Evolutionary conservation across 2,797 vertebrate species (phyloP).

Genomic region (Centropyge bicolor): DNA sequence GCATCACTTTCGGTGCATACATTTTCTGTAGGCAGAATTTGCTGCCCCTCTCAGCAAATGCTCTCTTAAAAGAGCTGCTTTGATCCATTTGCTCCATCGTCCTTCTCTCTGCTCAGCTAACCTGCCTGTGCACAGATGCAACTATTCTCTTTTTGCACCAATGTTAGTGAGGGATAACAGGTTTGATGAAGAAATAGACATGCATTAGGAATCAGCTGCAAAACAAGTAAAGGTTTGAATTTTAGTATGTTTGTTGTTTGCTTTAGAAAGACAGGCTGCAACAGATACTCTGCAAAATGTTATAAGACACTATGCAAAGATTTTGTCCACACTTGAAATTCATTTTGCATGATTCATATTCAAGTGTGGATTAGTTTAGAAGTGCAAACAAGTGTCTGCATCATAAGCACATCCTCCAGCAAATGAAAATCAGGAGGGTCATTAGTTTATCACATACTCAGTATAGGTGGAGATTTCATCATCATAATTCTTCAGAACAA

Average conservation of each 20-base stretch:
- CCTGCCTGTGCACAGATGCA: neutral
- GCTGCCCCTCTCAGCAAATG: slow-evolving; percentile 1
- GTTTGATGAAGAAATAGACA: neutral
- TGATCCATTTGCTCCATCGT: neutral
- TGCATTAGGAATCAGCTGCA: neutral
- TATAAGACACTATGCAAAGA: too few species aligned
- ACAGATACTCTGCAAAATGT: too few species aligned
- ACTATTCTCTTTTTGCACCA: neutral
- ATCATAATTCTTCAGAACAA: too few species aligned
- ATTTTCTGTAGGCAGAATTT: slow-evolving; percentile 19
- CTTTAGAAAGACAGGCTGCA: neutral
- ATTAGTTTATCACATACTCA: neutral
- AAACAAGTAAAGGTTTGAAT: neutral
- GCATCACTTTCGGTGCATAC: slow-evolving; percentile 36
- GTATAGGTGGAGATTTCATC: too few species aligned
- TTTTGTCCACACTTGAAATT: too few species aligned
- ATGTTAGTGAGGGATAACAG: neutral
- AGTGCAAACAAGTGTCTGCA: neutral
- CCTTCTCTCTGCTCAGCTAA: neutral
- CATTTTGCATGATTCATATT: too few species aligned
- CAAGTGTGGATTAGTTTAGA: neutral
- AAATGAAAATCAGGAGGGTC: neutral
- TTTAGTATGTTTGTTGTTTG: neutral
- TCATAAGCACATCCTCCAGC: neutral
- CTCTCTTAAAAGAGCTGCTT: slow-evolving; percentile 19